Percentiles rank a stretch among this genome's conserved stretches.
Evolutionary conservation across 2,797 vertebrate genomes (phyloP).

Genomic region (Phalanger gymnotis): DNA sequence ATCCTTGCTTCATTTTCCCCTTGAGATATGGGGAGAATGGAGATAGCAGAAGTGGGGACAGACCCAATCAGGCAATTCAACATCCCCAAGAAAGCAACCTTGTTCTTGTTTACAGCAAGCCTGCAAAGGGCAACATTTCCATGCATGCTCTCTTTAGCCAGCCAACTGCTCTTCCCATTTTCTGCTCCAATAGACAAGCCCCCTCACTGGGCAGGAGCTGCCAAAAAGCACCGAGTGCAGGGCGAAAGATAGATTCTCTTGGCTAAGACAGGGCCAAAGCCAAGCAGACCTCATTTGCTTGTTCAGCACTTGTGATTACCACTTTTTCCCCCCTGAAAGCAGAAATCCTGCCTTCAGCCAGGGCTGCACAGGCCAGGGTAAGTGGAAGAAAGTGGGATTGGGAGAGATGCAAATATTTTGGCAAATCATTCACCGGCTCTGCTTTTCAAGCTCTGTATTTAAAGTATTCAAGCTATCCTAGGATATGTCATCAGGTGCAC

Average conservation of each 20-base stretch:
- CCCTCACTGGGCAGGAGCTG: background rate
- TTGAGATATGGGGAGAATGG: background rate
- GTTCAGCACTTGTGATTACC: background rate
- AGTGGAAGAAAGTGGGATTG: background rate
- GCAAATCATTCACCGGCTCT: background rate
- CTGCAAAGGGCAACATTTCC: slow-evolving; percentile 42
- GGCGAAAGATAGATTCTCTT: slow-evolving; percentile 7
- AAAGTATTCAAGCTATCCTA: background rate
- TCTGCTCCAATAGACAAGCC: slow-evolving; percentile 45
- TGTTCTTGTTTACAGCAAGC: slow-evolving; percentile 12
- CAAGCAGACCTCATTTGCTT: slow-evolving; percentile 6
- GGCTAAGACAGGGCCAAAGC: background rate
- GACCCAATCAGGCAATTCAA: background rate
- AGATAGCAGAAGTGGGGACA: background rate
- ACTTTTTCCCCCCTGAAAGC: background rate
- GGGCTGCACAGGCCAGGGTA: background rate
- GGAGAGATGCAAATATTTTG: background rate
- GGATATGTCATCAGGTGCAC: background rate
- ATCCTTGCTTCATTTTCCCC: background rate
- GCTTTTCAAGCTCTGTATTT: background rate
- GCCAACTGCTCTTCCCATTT: slow-evolving; percentile 37
- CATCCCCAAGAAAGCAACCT: slow-evolving; percentile 45
- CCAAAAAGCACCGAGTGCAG: slow-evolving; percentile 24
- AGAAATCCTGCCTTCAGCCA: background rate
- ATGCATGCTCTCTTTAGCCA: slow-evolving; percentile 28